A percentile compares a stretch with the other conserved stretches of the same genome.
These are phyloP conservation scores for Egretta garzetta DNA, from an alignment of 2,113 vertebrate species.

Conservation along the genomic window DNA sequence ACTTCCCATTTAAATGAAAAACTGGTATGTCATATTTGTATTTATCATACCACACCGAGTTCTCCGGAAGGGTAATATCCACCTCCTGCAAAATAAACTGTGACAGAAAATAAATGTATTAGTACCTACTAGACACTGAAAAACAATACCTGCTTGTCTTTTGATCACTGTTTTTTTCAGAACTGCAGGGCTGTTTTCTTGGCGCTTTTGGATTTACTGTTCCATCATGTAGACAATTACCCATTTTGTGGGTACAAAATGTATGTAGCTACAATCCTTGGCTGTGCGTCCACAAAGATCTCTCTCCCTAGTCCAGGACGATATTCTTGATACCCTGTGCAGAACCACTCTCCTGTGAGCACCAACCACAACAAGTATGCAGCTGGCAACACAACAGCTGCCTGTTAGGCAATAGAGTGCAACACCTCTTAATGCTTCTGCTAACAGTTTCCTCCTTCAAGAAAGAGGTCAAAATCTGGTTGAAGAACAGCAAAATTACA, in stretches of 20 bases:
- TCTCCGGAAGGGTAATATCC: conserved; percentile 84
- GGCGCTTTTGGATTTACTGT: background rate
- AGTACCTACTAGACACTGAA: background rate
- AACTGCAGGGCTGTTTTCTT: background rate
- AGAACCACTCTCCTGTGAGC: background rate
- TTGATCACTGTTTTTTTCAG: background rate
- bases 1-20: conserved; percentile 87
- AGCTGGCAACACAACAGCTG: background rate
- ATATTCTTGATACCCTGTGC: background rate
- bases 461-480: background rate
- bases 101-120: conserved; percentile 1
- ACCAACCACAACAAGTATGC: background rate
- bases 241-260: background rate
- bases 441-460: background rate
- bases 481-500: background rate
- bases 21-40: conserved; percentile 88
- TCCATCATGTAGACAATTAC: background rate
- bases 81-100: conserved; percentile 88
- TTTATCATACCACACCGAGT: conserved; percentile 80
- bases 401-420: background rate
- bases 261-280: background rate
- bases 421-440: background rate
- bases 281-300: background rate
- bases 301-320: too few species aligned
- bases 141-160: background rate